Percentiles rank a stretch among this genome's conserved stretches.
Conservation (phyloP, 2,888 invertebrate species). For the Auanema sp. region DNA sequence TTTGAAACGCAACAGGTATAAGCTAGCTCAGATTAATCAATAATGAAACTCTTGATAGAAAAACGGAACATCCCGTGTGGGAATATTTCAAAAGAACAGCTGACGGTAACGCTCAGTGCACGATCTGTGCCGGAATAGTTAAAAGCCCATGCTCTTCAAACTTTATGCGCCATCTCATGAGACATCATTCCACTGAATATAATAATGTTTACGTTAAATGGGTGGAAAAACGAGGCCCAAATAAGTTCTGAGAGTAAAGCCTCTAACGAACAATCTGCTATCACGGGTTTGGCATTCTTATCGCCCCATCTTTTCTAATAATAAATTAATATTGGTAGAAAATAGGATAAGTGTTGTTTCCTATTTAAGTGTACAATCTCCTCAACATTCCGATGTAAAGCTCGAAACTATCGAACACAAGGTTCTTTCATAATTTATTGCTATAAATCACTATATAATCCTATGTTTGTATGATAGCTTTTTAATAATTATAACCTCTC, state of each 20-base stretch:
- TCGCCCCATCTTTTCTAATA: no score
- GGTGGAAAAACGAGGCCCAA: conserved; percentile 37
- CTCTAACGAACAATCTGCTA: no score
- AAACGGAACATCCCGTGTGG: conserved; percentile 53
- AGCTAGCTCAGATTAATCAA: background rate
- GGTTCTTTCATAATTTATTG: no score
- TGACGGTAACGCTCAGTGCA: conserved; percentile 49
- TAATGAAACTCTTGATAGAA: conserved; percentile 20
- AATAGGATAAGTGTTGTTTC: no score
- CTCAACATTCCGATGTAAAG: no score
- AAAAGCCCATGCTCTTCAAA: conserved; percentile 49
- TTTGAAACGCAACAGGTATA: conserved; percentile 42
- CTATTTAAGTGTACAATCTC: no score
- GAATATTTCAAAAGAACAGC: conserved; percentile 48
- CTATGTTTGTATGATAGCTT: no score
- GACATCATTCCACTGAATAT: conserved; percentile 47
- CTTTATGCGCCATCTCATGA: conserved; percentile 51
- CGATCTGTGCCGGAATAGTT: conserved; percentile 45
- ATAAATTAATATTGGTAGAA: no score
- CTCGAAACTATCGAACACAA: no score
- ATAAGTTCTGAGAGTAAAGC: background rate
- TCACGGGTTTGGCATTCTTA: no score
- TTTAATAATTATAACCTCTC: no score
- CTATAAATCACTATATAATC: no score
- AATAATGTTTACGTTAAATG: conserved; percentile 49